Base-by-base conservation (phyloP, 2,113 vertebrate genomes). In the Crotophaga sulcirostris region DNA sequence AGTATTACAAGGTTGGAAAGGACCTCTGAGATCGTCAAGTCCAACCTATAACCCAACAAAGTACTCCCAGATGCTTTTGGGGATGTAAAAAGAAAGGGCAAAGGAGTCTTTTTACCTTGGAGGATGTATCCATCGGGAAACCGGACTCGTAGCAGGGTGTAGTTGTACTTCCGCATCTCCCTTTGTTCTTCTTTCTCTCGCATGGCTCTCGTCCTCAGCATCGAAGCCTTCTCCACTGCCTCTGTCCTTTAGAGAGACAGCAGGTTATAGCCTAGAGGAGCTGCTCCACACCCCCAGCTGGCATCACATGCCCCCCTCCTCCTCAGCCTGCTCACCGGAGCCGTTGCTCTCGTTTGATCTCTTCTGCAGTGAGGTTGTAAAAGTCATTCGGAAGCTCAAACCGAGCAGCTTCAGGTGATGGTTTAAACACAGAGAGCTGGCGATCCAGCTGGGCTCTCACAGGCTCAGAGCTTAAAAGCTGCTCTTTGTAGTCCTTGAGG, bases 161-260 rank as follows among this genome's bases (percentile, higher is more conserved):
- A 99, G 79, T 98, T 99, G 97, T 99, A 99, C 70, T 98, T 99
- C 84, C 97, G 98, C 93, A 98, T 97, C 94, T 99, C 99, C 75
- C 98, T 97, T 67, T 99, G 99, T 82, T 99, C 99, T 16, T 99
- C 99, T 42, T 97, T 98, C 94, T 99, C 99, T 49, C 99, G 97
- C 99, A 99, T 99, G 72, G 98, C 99, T 93, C 99, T 99, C 3
- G 99, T 99, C 68, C 99, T 97, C 87, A 99, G 98, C 98, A 98
- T 97, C 2, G 98, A 93, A 10, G 98, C 98, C 96, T 98, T 98
- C 82, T 99, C 99, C 95, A 99, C 97, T 0, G 98, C 93, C 23
- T 99, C 99, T 0, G 98, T 97, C 97, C 99, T 99, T 90, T 6
- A n/a, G 62, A 52, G 72, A 42, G 29, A 87, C 9, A 45, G 21